phyloP scores from a whole-genome alignment of 2,888 invertebrate species.

The Rotaria socialis region DNA sequence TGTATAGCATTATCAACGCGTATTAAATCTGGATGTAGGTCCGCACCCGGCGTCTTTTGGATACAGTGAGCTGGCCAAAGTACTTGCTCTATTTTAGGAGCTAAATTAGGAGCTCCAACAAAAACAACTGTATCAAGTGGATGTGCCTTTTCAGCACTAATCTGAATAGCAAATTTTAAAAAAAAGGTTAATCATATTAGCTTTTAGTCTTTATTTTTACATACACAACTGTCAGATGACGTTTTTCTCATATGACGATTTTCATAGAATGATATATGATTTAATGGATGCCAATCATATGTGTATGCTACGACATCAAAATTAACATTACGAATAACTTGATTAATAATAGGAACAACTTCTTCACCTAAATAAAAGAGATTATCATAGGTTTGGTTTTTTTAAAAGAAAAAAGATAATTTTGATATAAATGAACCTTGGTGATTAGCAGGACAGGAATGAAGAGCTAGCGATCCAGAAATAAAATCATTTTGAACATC shows the following conservation, averaged over 20 bases:
- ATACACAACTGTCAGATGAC: conserved; percentile 19
- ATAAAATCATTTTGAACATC: conserved; percentile 95
- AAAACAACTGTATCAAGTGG: conserved; percentile 86
- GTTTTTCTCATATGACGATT: conserved; percentile 65
- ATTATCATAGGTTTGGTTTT: not conserved
- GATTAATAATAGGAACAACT: conserved; percentile 85
- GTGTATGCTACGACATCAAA: conserved; percentile 88
- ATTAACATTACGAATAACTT: conserved; percentile 60
- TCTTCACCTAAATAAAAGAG: conserved; percentile 56
- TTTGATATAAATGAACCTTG: conserved; percentile 59
- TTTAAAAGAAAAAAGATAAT: not conserved
- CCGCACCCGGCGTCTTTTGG: conserved; percentile 88
- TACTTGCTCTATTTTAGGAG: conserved; percentile 69
- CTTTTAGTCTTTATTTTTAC: not conserved
- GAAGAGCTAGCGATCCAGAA: conserved; percentile 81
- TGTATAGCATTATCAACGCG: conserved; percentile 54
- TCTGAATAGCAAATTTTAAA: conserved; percentile 58
- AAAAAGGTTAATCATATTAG: too few species aligned
- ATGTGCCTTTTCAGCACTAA: conserved; percentile 70
- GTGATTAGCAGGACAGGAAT: conserved; percentile 81
- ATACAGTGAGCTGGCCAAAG: conserved; percentile 95
- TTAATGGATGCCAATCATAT: conserved; percentile 90
- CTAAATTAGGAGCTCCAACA: conserved; percentile 71
- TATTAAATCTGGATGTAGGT: conserved; percentile 81
- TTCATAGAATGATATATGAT: conserved; percentile 92